Percentiles rank a stretch among this genome's conserved stretches.
Evolutionary conservation across 2,888 invertebrate species (phyloP).

Genomic region (Halocaridina rubra): DNA sequence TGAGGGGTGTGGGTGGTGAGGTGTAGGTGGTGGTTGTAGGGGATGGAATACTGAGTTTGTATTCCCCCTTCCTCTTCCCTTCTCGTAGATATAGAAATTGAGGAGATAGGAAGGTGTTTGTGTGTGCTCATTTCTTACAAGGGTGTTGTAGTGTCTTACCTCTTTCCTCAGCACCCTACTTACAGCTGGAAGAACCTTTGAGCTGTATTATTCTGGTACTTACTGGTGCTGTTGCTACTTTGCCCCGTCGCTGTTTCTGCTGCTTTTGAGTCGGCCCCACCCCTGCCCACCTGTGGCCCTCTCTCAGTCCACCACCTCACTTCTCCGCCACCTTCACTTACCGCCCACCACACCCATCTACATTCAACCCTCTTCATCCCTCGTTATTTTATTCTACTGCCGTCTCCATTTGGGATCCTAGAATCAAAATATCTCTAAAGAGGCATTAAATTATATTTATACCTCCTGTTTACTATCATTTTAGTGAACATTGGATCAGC

Average conservation of each 20-base stretch:
- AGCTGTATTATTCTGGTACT: too few relatives aligned
- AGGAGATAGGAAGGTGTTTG: too few relatives aligned
- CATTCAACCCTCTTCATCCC: background rate
- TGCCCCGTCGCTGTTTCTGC: background rate
- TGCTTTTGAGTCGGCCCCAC: slow-evolving; percentile 24
- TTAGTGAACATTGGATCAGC: too few relatives aligned
- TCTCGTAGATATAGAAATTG: too few relatives aligned
- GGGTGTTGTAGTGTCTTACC: slow-evolving; percentile 26
- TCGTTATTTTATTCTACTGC: background rate
- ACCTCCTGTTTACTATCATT: too few relatives aligned
- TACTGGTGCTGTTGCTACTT: too few relatives aligned
- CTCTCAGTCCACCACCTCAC: slow-evolving; percentile 19
- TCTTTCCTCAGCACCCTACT: slow-evolving; percentile 17
- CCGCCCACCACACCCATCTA: background rate
- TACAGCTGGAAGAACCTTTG: too few relatives aligned
- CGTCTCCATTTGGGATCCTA: too few relatives aligned
- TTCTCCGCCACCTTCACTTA: background rate
- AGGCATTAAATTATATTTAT: too few relatives aligned
- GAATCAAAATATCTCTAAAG: too few relatives aligned
- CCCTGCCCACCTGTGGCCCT: slow-evolving; percentile 39
- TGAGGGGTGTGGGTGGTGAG: slow-evolving; percentile 27
- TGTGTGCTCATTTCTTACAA: slow-evolving; percentile 12
- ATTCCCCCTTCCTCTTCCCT: too few relatives aligned
- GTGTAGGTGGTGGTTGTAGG: slow-evolving; percentile 48
- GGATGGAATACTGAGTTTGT: too few relatives aligned